phyloP scores from a whole-genome alignment of 2,113 vertebrate genomes.

The Upupa epops region DNA sequence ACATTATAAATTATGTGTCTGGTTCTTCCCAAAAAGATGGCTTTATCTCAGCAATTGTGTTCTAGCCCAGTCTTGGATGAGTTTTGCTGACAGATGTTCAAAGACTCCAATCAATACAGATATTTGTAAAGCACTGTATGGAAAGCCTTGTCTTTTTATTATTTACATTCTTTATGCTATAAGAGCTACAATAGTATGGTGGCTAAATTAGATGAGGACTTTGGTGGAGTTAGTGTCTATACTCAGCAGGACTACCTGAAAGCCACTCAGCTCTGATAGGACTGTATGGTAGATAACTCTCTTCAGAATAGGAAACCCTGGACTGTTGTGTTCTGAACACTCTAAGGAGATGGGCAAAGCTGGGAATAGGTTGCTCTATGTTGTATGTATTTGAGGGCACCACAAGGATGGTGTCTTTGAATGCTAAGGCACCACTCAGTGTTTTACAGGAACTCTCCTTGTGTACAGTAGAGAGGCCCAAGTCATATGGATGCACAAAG shows the following conservation, averaged over 20 bases:
- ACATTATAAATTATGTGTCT: not conserved
- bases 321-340: not conserved
- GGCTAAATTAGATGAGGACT: not conserved
- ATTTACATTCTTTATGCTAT: not conserved
- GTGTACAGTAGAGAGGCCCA: not conserved
- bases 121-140: not conserved
- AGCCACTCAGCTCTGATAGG: not conserved
- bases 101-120: not conserved
- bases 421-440: not conserved
- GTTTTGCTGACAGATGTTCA: not conserved
- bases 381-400: not conserved
- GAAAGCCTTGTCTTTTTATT: not conserved
- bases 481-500: not conserved
- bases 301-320: not conserved
- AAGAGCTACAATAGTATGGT: not conserved
- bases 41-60: not conserved
- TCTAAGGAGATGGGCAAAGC: fast-evolving
- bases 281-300: not conserved
- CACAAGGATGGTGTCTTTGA: not conserved
- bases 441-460: not conserved
- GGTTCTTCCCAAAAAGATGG: not conserved
- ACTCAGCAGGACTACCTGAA: not conserved
- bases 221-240: not conserved
- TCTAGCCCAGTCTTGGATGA: not conserved
- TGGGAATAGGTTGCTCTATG: not conserved